Evolutionary conservation across 2,113 vertebrate species (phyloP).

Genomic region (Aramus guarauna): DNA sequence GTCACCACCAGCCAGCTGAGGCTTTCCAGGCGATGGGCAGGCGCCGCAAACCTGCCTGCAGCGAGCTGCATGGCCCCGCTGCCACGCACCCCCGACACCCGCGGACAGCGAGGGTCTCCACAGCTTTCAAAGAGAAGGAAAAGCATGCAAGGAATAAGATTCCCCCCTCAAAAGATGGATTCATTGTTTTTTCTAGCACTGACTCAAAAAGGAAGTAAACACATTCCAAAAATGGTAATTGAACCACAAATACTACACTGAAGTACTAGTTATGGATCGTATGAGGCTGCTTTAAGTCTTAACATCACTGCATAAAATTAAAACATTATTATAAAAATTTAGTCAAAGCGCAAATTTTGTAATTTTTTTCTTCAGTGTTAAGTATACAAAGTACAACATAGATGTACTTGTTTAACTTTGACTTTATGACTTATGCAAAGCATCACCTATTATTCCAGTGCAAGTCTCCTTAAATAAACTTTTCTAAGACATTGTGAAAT

Average conservation of each 20-base stretch:
- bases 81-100: rapidly evolving
- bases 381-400: neutral
- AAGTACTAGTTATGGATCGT: neutral
- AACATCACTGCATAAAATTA: neutral
- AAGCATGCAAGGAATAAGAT: neutral
- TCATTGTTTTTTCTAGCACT: neutral
- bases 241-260: neutral
- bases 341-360: neutral
- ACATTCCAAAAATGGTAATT: rapidly evolving
- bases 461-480: slow-evolving; percentile 58
- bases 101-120: too few species aligned
- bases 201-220: neutral
- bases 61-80: too few species aligned
- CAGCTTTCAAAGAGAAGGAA: neutral
- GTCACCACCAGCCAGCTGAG: neutral
- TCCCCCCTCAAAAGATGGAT: neutral
- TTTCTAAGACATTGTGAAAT: slow-evolving; percentile 54
- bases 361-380: neutral
- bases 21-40: rapidly evolving
- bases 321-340: neutral
- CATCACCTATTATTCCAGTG: slow-evolving; percentile 21
- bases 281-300: neutral
- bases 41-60: too few species aligned
- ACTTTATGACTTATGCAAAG: slow-evolving; percentile 61
- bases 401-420: slow-evolving; percentile 54